phyloP scores from a whole-genome alignment of 1,140 invertebrate species.

The Cylas formicarius region DNA sequence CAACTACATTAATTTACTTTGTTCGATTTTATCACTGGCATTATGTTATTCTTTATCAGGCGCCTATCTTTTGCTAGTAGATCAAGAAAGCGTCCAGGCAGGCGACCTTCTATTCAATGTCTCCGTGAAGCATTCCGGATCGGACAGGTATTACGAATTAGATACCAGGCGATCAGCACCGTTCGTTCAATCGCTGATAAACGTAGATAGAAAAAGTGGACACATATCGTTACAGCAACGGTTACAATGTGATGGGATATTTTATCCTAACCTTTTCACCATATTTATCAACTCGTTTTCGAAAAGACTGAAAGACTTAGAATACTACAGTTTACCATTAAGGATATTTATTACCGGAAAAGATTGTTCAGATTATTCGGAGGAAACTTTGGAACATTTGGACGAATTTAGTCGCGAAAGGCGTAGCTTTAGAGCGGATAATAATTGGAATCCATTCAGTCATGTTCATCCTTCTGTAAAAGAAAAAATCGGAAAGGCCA shows the following conservation, averaged over 20 bases:
- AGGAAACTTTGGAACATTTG: conserved; percentile 43
- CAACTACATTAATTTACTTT: conserved; percentile 7
- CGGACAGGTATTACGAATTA: conserved; percentile 64
- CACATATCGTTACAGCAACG: conserved; percentile 63
- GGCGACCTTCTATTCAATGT: conserved; percentile 71
- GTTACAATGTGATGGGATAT: conserved; percentile 71
- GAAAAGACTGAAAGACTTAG: conserved; percentile 66
- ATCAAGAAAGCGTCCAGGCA: conserved; percentile 58
- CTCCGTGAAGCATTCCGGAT: conserved; percentile 67
- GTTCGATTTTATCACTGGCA: conserved; percentile 24
- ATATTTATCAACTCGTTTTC: conserved; percentile 80
- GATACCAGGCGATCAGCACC: conserved; percentile 70
- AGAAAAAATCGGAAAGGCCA: conserved; percentile 59
- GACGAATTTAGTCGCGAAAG: conserved; percentile 39
- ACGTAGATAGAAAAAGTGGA: conserved; percentile 66
- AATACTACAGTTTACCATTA: conserved; percentile 76
- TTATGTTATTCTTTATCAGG: conserved; percentile 10
- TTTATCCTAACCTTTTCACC: conserved; percentile 76
- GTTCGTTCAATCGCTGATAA: conserved; percentile 69
- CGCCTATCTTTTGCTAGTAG: conserved; percentile 62
- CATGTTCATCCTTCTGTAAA: conserved; percentile 48
- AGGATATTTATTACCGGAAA: conserved; percentile 69
- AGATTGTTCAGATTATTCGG: conserved; percentile 56
- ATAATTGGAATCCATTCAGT: conserved; percentile 40
- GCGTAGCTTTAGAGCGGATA: conserved; percentile 22